Conservation (phyloP, 2,888 invertebrate genomes). For the Acleris sparsana region DNA sequence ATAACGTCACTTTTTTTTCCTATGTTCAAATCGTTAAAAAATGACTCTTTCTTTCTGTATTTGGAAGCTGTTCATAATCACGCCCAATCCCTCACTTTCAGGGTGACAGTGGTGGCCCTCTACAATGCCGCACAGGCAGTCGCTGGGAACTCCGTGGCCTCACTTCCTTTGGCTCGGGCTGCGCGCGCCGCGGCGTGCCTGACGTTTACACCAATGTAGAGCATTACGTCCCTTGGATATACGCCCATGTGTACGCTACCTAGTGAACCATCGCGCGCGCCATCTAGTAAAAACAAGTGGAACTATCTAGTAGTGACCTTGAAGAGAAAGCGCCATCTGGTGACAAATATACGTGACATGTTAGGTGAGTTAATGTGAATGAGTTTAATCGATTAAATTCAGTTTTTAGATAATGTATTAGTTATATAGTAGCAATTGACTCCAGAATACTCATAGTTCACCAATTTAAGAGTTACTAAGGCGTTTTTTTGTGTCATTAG, state of each 20-base stretch:
- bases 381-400: slow-evolving; percentile 7
- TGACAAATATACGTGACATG: background rate
- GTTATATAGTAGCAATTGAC: too few species aligned
- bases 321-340: background rate
- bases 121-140: slow-evolving; percentile 92
- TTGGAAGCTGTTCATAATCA: background rate
- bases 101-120: slow-evolving; percentile 96
- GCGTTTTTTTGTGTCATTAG: too few species aligned
- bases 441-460: too few species aligned
- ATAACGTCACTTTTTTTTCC: too few species aligned
- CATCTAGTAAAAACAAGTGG: slow-evolving; percentile 7
- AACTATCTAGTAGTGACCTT: background rate
- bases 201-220: slow-evolving; percentile 94
- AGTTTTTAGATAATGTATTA: too few species aligned
- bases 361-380: background rate
- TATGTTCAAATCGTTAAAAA: too few species aligned
- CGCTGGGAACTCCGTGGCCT: slow-evolving; percentile 95
- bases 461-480: too few species aligned
- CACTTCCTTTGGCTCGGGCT: slow-evolving; percentile 96
- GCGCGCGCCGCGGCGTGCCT: slow-evolving; percentile 93
- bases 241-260: slow-evolving; percentile 69
- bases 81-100: slow-evolving; percentile 57
- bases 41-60: too few species aligned
- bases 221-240: slow-evolving; percentile 93
- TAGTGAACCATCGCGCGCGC: slow-evolving; percentile 42